phyloP scores from a whole-genome alignment of 2,888 invertebrate species.

The Anoplius nigerrimus region DNA sequence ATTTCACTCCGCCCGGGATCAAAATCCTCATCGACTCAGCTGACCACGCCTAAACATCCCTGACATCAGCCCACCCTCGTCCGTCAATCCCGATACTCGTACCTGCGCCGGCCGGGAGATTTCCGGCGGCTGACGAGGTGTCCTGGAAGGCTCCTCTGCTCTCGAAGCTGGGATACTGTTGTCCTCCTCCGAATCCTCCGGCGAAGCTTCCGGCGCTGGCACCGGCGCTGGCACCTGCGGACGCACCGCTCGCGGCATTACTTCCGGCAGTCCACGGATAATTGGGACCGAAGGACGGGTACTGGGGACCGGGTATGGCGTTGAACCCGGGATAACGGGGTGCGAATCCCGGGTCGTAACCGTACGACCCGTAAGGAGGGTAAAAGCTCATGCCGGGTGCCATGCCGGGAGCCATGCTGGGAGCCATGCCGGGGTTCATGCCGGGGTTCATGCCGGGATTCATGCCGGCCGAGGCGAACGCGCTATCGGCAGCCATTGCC shows the following conservation, averaged over 20 bases:
- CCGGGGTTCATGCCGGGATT: too few relatives aligned
- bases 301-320: constrained; percentile 10
- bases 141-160: constrained; percentile 11
- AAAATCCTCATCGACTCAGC: too few relatives aligned
- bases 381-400: too few relatives aligned
- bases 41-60: too few relatives aligned
- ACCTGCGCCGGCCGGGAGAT: constrained; percentile 14
- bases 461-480: neutral
- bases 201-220: constrained; percentile 31
- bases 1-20: too few relatives aligned
- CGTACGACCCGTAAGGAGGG: neutral
- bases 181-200: constrained; percentile 41
- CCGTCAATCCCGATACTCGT: too few relatives aligned
- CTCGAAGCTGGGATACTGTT: constrained; percentile 24
- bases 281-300: constrained; percentile 2
- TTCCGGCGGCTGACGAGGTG: neutral
- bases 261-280: constrained; percentile 11
- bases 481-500: too few relatives aligned
- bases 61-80: too few relatives aligned
- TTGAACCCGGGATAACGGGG: constrained; percentile 8
- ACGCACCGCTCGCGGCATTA: neutral
- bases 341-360: neutral
- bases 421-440: neutral
- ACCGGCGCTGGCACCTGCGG: neutral
- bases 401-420: too few relatives aligned